Evolutionary conservation across 2,888 invertebrate genomes (phyloP), one percentile per base, ranked within the genome.

Genomic region (Ligdia adustata): DNA sequence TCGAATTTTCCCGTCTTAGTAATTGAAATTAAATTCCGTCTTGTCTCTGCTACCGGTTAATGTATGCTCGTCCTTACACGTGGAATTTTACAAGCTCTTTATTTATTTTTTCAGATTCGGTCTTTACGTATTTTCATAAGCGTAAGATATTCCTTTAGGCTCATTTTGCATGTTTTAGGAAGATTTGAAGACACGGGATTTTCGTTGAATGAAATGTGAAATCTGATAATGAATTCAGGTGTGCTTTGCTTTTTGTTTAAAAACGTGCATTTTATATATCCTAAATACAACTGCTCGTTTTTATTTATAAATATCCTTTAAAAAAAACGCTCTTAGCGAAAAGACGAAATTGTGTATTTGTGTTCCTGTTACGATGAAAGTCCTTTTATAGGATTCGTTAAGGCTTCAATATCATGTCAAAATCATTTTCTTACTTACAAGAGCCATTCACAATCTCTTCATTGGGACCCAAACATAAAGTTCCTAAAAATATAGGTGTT

Each of bases 21-120:
- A 81, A 83, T 82, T 84, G 83, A 84, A 84, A 82, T 70, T 65
- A 75, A 78, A 81, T 76, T 74, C 72, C 66, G 50, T 64, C 64
- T 75, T 69, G 75, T 70, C 70, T 65, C 56, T 38, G 54, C 49
- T 52, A 43, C 43, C 46, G 62, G 62, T 64, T 65, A 71, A 70
- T 69, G 69, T 65, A 58, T 62, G 42, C 47, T 49, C 31, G 50
- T 33, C 50, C 9, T 53, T 47, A 35, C 7, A 32, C 34, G 9
- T n/a, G 24, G 28, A 34, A 26, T 52, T 45, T 32, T 33, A 26
- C 45, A 46, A 22, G 13, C 22, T 24, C 39, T 29, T 44, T 51
- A 50, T 53, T 48, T 55, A 32, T 46, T 45, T 45, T 45, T 42
- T 34, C 34, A 41, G 37, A 51, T 32, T 32, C 29, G 35, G 29